Evolutionary conservation across 1,140 invertebrate genomes (phyloP).

Genomic region (Campoletis sonorensis): DNA sequence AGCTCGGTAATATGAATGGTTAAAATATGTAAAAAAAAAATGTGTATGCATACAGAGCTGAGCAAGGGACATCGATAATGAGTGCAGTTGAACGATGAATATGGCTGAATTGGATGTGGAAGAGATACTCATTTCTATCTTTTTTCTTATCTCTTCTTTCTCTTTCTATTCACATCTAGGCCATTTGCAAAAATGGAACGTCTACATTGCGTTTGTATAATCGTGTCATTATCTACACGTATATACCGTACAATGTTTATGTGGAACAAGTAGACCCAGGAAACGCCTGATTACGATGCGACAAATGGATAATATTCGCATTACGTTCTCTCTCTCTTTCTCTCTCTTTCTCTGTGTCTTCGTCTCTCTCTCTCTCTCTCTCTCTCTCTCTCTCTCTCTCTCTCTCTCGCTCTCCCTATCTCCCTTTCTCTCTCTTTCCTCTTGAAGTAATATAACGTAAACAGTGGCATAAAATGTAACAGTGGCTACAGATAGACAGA

Average conservation of each 20-base stretch:
- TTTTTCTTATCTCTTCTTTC: background rate
- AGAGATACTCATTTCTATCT: background rate
- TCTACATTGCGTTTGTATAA: conserved; percentile 24
- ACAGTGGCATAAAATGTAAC: too few relatives aligned
- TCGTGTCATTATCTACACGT: conserved; percentile 25
- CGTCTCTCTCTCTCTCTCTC: too few relatives aligned
- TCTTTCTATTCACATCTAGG: background rate
- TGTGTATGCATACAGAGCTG: too few relatives aligned
- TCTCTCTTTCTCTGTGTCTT: too few relatives aligned
- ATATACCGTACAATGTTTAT: background rate
- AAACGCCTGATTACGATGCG: conserved; percentile 41
- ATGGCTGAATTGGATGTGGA: conserved; percentile 15
- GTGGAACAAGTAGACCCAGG: conserved; percentile 35
- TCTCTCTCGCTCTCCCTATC: too few relatives aligned
- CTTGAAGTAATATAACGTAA: too few relatives aligned
- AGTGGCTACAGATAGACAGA: too few relatives aligned
- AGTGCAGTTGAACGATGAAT: conserved; percentile 24
- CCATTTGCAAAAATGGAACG: conserved; percentile 35
- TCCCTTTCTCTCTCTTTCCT: too few relatives aligned
- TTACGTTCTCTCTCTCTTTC: conserved; percentile 78
- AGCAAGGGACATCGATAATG: conserved; percentile 14
- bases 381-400: too few relatives aligned
- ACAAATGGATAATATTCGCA: conserved; percentile 92
- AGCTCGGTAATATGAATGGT: conserved; percentile 5
- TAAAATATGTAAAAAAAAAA: conserved; percentile 10